phyloP scores from a whole-genome alignment of 2,888 invertebrate genomes.

The Doris montereyensis region DNA sequence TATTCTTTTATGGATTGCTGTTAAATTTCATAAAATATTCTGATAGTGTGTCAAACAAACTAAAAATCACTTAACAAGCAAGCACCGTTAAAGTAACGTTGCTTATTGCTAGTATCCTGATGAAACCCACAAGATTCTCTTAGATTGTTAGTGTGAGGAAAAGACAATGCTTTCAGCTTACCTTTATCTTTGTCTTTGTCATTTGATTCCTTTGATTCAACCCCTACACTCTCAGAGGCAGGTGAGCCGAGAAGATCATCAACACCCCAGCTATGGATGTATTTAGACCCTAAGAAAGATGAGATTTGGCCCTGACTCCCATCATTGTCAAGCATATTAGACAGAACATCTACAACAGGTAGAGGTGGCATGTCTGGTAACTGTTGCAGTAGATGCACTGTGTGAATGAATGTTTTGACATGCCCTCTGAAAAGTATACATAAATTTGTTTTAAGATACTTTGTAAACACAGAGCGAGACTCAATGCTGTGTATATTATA shows the following conservation, averaged over 20 bases:
- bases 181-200: conserved; percentile 52
- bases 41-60: too few relatives aligned
- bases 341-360: conserved; percentile 64
- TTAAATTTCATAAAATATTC: too few relatives aligned
- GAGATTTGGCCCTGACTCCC: conserved; percentile 67
- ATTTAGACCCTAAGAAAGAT: conserved; percentile 62
- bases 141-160: too few relatives aligned
- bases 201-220: conserved; percentile 40
- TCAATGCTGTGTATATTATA: too few relatives aligned
- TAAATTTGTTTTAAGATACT: too few relatives aligned
- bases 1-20: too few relatives aligned
- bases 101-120: too few relatives aligned
- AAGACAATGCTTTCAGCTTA: too few relatives aligned
- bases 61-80: too few relatives aligned
- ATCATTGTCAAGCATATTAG: conserved; percentile 62
- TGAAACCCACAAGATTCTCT: too few relatives aligned
- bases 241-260: conserved; percentile 64
- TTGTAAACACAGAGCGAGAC: not conserved
- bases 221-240: conserved; percentile 9
- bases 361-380: conserved; percentile 56
- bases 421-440: conserved; percentile 62
- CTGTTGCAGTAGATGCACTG: conserved; percentile 65
- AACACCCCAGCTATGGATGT: conserved; percentile 69
- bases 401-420: conserved; percentile 68
- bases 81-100: too few relatives aligned